phyloP scores from a whole-genome alignment of 2,797 vertebrate species.

The Mus minutoides region DNA sequence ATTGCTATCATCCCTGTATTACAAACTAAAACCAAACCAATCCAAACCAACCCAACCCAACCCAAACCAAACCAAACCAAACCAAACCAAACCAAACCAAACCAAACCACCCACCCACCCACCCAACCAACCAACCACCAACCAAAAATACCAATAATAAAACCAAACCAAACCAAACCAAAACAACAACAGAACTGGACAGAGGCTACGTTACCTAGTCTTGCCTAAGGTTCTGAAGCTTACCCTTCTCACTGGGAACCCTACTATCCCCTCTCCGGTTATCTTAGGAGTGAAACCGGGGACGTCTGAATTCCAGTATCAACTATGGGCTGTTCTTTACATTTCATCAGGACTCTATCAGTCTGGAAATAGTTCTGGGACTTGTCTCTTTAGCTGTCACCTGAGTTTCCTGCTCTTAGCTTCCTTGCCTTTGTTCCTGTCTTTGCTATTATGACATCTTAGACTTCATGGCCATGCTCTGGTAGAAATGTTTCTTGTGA shows the following conservation, averaged over 20 bases:
- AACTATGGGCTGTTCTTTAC: background rate
- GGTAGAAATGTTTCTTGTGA: background rate
- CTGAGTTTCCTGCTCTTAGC: background rate
- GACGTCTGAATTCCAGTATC: background rate
- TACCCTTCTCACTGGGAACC: background rate
- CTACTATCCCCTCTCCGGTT: background rate
- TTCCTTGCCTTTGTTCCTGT: background rate
- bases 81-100: too few relatives aligned
- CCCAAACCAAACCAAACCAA: background rate
- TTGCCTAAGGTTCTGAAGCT: background rate
- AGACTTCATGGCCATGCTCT: background rate
- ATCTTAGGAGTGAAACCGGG: background rate
- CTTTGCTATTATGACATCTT: background rate
- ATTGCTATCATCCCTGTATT: background rate
- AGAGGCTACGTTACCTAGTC: background rate
- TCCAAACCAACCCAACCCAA: background rate
- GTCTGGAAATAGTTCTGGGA: background rate
- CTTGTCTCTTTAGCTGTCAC: background rate
- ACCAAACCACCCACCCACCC: too few relatives aligned
- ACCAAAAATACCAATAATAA: background rate
- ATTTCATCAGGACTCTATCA: background rate
- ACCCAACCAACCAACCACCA: too few relatives aligned
- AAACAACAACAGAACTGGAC: background rate
- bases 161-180: background rate
- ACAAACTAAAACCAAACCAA: background rate